phyloP scores from a whole-genome alignment of 2,113 vertebrate species.

The Burhinus oedicnemus region DNA sequence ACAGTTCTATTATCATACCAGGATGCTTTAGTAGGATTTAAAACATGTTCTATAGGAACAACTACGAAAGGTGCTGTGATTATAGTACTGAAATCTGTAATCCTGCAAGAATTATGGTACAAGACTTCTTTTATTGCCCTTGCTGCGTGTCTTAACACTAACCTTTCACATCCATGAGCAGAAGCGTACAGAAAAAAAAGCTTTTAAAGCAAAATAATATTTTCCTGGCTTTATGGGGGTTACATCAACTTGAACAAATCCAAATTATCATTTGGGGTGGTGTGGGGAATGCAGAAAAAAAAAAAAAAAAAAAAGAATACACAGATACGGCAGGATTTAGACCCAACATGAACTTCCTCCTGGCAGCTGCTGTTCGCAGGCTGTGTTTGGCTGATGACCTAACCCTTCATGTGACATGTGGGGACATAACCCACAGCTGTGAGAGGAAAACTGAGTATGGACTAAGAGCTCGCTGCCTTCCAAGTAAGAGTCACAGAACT shows the following conservation, averaged over 20 bases:
- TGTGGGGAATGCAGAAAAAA: not conserved
- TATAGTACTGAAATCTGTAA: not conserved
- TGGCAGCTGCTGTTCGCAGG: conserved; percentile 35
- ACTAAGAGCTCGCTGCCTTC: not conserved
- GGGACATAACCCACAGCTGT: conserved; percentile 39
- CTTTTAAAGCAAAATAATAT: not conserved
- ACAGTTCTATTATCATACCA: not conserved
- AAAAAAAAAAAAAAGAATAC: not conserved
- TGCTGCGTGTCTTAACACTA: not conserved
- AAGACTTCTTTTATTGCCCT: not conserved
- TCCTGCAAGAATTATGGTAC: not conserved
- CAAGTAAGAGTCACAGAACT: not conserved
- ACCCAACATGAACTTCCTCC: conserved; percentile 30
- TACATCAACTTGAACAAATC: not conserved
- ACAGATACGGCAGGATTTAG: not conserved
- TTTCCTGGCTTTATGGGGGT: not conserved
- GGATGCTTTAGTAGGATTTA: not conserved
- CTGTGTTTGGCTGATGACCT: conserved; percentile 43
- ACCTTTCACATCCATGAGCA: not conserved
- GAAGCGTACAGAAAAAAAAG: not conserved
- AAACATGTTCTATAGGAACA: not conserved
- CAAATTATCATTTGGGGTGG: not conserved
- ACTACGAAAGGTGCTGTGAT: not conserved
- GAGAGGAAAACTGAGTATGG: not conserved
- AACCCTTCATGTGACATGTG: conserved; percentile 48